Evolutionary conservation across 2,888 invertebrate genomes (phyloP), one percentile per base, ranked within the genome.

Genomic region (Leptogaster cylindrica): DNA sequence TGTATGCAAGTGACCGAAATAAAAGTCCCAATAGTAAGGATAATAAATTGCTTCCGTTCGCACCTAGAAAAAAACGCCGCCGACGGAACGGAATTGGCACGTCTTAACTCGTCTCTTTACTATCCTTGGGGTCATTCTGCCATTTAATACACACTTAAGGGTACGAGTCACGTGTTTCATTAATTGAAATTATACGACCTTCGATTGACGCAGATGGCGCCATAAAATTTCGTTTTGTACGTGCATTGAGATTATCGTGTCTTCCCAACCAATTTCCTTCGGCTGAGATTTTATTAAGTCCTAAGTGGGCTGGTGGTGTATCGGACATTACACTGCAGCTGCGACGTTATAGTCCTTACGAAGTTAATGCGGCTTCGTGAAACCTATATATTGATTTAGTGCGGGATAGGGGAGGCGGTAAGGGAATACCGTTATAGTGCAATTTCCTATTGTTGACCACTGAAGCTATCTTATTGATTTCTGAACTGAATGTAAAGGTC

Each of bases 131-230:
- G 61, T 39, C 52, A 55, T 50, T 51, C 27, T n/a, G 39, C 3
- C 65, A 41, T 66, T 68, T 68, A 68, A 48, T 68, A 68, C 65
- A 58, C 66, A 66, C 66, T 67, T 68, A 48, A 20, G 33, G 48
- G 64, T 23, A 48, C 64, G 36, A 65, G 67, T 69, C 67, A 69
- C 69, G 69, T 69, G 69, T 69, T 69, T 69, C 69, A 69, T 69
- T 69, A 69, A 69, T 69, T 69, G 69, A 69, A 69, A 69, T 50
- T 69, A 69, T 67, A 69, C 69, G 69, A 69, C 61, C 69, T 69
- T 69, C 69, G 69, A 69, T 69, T 69, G 69, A 67, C 67, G 67
- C 69, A 69, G 58, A 69, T 69, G 69, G 69, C 41, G 46, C 61
- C 50, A 67, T 67, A 64, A 69, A 69, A 69, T 55, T 61, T 18